These are phyloP conservation scores for Xiphophorus couchianus DNA, from an alignment of 2,113 vertebrate species.

Conservation along the genomic window DNA sequence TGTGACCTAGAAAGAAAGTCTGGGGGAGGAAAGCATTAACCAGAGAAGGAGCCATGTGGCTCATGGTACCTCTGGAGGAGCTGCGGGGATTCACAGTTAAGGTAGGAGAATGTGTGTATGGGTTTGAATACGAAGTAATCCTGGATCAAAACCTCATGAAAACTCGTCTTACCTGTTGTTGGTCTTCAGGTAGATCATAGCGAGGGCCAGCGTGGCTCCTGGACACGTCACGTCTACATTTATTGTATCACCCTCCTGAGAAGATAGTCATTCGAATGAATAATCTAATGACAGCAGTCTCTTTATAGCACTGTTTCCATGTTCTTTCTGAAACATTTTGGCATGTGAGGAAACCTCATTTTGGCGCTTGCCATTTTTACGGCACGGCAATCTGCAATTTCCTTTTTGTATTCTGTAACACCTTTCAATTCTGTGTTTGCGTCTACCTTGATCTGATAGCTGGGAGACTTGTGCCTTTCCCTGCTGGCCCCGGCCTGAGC, in stretches of 20 bases:
- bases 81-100: too few relatives aligned
- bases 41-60: too few relatives aligned
- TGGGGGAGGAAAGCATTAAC: too few relatives aligned
- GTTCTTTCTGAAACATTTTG: not conserved
- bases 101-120: too few relatives aligned
- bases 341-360: not conserved
- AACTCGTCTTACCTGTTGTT: conserved; percentile 87
- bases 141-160: too few relatives aligned
- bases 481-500: conserved; percentile 89
- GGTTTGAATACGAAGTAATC: too few relatives aligned
- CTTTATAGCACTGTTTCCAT: not conserved
- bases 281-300: not conserved
- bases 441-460: conserved; percentile 95
- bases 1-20: too few relatives aligned
- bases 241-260: conserved; percentile 96
- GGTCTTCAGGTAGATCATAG: conserved; percentile 99
- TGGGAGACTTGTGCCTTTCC: conserved; percentile 97
- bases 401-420: not conserved
- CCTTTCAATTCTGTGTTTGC: not conserved
- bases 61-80: too few relatives aligned
- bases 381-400: too few relatives aligned
- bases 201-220: conserved; percentile 93
- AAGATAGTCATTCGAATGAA: not conserved
- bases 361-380: not conserved
- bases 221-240: conserved; percentile 98